A percentile compares a stretch with the other conserved stretches of the same genome.
These are phyloP conservation scores for Metellina segmentata DNA, from an alignment of 2,888 invertebrate species.

Conservation along the genomic window DNA sequence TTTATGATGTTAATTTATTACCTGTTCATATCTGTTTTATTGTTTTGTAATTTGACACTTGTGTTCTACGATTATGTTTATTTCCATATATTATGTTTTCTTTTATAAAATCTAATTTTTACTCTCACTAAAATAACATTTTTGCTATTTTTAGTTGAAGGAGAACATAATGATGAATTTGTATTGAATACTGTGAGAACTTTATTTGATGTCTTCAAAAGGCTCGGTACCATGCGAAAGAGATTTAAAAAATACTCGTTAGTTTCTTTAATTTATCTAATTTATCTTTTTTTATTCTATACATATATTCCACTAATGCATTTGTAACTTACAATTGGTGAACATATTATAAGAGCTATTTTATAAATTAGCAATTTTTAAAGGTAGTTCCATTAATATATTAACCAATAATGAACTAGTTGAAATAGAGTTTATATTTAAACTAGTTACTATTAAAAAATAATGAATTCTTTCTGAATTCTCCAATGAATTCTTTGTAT, in stretches of 20 bases:
- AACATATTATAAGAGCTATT: not conserved
- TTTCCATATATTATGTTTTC: not conserved
- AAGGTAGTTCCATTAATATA: not conserved
- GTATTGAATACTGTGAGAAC: slow-evolving; percentile 80
- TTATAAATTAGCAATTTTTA: slow-evolving; percentile 13
- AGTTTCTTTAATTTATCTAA: slow-evolving; percentile 18
- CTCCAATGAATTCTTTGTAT: too few species aligned
- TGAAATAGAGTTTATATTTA: too few species aligned
- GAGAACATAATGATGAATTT: slow-evolving; percentile 77
- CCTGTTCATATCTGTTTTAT: not conserved
- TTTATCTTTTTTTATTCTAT: not conserved
- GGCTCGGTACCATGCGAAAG: slow-evolving; percentile 81
- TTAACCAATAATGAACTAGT: too few species aligned
- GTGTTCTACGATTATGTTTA: not conserved
- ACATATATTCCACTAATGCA: not conserved
- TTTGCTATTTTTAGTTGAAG: slow-evolving; percentile 76
- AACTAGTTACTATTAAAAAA: too few species aligned
- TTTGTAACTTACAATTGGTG: too few species aligned
- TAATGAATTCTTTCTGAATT: too few species aligned
- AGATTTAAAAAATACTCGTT: slow-evolving; percentile 82
- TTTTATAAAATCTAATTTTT: not conserved
- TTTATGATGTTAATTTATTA: not conserved
- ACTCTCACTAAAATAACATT: not conserved
- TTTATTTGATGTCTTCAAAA: slow-evolving; percentile 81
- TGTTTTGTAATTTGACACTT: not conserved